Evolutionary conservation across 2,113 vertebrate genomes (phyloP).

Genomic region (Neolamprologus devosi): DNA sequence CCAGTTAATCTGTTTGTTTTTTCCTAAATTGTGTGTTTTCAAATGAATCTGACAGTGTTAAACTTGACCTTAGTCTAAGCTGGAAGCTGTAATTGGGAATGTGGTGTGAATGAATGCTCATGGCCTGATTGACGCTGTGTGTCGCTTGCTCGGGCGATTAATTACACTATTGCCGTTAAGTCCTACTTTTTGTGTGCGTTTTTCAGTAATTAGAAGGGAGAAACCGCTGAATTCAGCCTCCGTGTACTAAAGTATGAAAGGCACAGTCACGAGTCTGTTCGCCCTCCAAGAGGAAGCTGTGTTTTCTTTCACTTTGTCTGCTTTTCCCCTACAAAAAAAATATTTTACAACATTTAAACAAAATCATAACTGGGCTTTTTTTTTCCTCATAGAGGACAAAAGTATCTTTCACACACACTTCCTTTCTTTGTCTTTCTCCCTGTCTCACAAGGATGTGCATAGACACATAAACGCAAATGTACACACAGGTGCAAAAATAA

Average conservation of each 20-base stretch:
- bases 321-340: background rate
- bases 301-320: conserved; percentile 28
- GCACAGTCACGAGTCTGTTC: conserved; percentile 26
- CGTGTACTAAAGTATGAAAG: conserved; percentile 11
- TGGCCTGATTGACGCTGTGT: conserved; percentile 41
- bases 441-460: background rate
- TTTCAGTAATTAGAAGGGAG: conserved; percentile 27
- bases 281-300: background rate
- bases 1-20: conserved; percentile 54
- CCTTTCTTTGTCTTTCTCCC: conserved; percentile 9
- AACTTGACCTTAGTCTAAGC: conserved; percentile 39
- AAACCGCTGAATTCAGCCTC: conserved; percentile 2
- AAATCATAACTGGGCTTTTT: conserved; percentile 28
- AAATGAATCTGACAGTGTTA: conserved; percentile 43
- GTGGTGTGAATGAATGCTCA: conserved; percentile 51
- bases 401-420: conserved; percentile 1
- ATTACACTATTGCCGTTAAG: conserved; percentile 32
- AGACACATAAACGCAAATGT: background rate
- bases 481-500: background rate
- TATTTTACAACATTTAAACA: conserved; percentile 30
- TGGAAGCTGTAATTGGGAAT: conserved; percentile 43
- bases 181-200: conserved; percentile 34
- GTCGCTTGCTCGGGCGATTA: conserved; percentile 29
- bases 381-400: conserved; percentile 16
- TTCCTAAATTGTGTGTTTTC: conserved; percentile 59